These are phyloP conservation scores for Hylaeus anthracinus DNA, from an alignment of 1,140 invertebrate genomes.

Conservation along the genomic window DNA sequence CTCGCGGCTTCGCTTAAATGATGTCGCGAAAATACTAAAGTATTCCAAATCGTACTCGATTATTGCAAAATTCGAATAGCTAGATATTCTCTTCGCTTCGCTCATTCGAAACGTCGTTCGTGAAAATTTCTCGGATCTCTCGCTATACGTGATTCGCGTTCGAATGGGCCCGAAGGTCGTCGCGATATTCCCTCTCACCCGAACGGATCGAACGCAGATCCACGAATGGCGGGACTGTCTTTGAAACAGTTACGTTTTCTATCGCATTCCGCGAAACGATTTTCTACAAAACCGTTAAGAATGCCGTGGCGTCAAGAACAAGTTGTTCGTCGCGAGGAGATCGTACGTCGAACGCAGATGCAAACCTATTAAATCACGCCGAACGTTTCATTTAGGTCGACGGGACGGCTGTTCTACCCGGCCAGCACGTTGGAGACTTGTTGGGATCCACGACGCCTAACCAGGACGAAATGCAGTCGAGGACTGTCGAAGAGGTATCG, in stretches of 20 bases:
- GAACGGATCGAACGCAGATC: background rate
- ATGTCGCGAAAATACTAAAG: no score
- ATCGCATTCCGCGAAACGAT: conserved; percentile 25
- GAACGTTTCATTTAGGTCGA: conserved; percentile 3
- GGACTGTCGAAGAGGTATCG: rapidly evolving
- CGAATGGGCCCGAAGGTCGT: background rate
- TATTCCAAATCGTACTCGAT: no score
- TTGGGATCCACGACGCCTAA: background rate
- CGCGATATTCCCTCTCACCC: background rate
- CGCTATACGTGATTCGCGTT: background rate
- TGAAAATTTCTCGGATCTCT: background rate
- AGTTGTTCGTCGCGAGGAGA: background rate
- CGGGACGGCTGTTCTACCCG: background rate
- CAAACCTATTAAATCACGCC: background rate
- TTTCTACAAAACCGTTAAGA: conserved; percentile 20
- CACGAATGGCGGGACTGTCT: background rate
- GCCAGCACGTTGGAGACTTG: background rate
- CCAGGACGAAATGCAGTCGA: background rate
- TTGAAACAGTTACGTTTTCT: conserved; percentile 27
- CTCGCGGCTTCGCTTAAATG: no score
- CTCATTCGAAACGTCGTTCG: background rate
- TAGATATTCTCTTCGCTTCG: background rate
- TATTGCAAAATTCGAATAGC: no score
- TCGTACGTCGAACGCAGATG: background rate
- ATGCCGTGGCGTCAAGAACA: background rate